Percentiles rank a stretch among this genome's conserved stretches.
Evolutionary conservation across 2,888 invertebrate species (phyloP).

Genomic region (Amphipoea oculea): DNA sequence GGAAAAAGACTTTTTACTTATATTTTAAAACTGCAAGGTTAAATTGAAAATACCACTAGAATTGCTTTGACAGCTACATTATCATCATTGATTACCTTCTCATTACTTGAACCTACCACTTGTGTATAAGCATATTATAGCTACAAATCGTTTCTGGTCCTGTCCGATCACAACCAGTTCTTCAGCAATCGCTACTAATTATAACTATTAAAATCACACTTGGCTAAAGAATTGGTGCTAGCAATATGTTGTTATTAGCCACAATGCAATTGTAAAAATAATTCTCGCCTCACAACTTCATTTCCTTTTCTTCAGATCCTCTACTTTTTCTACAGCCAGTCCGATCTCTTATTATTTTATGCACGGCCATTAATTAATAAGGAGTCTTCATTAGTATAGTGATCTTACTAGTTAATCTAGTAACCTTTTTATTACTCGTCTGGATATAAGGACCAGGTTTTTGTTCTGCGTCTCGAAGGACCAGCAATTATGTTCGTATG

Average conservation of each 20-base stretch:
- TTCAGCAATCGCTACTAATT: not conserved
- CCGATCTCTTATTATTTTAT: constrained; percentile 23
- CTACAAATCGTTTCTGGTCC: not conserved
- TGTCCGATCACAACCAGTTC: too few species aligned
- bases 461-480: constrained; percentile 31
- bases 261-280: constrained; percentile 19
- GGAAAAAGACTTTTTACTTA: too few species aligned
- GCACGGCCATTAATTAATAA: constrained; percentile 43
- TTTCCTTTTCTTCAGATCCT: constrained; percentile 15
- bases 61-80: not conserved
- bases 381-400: constrained; percentile 54
- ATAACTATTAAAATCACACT: not conserved
- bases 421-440: constrained; percentile 52
- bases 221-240: not conserved
- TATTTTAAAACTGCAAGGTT: fast-evolving
- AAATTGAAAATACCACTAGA: not conserved
- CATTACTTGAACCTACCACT: too few species aligned
- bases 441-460: constrained; percentile 27
- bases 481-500: constrained; percentile 40
- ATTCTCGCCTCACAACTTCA: constrained; percentile 23
- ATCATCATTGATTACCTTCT: not conserved
- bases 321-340: constrained; percentile 24
- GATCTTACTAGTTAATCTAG: constrained; percentile 50
- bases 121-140: too few species aligned
- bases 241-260: not conserved